Base-by-base conservation (phyloP, 2,113 vertebrate genomes). In the Anas platyrhynchos region DNA sequence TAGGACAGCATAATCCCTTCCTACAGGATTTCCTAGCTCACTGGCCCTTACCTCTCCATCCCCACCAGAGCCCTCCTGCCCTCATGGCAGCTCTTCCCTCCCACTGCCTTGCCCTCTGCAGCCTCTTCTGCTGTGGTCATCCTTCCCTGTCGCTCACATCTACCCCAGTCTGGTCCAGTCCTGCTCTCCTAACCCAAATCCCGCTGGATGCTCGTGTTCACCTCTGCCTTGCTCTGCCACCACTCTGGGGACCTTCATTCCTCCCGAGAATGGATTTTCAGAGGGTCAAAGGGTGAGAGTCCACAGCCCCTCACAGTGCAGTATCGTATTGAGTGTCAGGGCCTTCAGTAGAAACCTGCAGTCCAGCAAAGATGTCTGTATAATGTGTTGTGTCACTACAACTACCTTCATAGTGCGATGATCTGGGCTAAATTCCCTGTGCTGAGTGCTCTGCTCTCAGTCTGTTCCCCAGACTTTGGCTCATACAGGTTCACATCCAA, bases 281-380 rank as follows among this genome's bases (percentile, higher is more conserved):
- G 46, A 5, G 48, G 25, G n/a, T 2, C 2, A 48, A 72, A 83
- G 41, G 36, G 14, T 78, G 41, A 44, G 52, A 77, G 31, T 9
- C 46, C 44, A 4, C 13, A 58, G 56, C 34, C 4, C 2, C 18
- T 16, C 13, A 43, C 3, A 2, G 18, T 20, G 11, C 36, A 75
- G 52, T 2, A 0, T 34, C 0, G 0, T 54, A 32, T 25, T 3
- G 0, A n/a, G 26, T 55, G 54, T 20, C 48, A 25, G 50, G 23
- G 23, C 50, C 50, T 25, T 52, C 13, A 6, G 23, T 52, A 55
- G 43, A 86, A 74, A n/a, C 21, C 34, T 73, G 29, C 34, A 52
- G 29, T 36, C n/a, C 36, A 61, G 46, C 23, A 52, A 27, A 80
- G 50, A 15, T 0, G 1, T n/a, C 34, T 38, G n/a, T 0, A 0